Conservation (phyloP, 2,797 vertebrate species). For the Pagetopsis macropterus region DNA sequence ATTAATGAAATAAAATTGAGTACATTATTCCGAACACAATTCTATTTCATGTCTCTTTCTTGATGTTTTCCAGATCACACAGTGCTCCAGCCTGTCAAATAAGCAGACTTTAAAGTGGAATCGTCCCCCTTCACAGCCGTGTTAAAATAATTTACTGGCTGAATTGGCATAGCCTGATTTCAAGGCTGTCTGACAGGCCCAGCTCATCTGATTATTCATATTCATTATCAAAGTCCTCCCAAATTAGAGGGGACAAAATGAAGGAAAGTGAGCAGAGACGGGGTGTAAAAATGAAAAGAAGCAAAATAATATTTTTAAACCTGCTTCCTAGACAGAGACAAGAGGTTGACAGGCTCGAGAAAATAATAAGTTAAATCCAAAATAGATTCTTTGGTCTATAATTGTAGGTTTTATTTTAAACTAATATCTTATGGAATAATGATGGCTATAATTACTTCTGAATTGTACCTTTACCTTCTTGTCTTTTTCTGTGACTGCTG, state of each 20-base stretch:
- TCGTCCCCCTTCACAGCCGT: conserved; percentile 20
- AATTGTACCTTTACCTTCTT: neutral
- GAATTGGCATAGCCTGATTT: conserved; percentile 47
- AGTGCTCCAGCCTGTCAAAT: conserved; percentile 9
- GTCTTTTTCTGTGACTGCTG: conserved; percentile 6
- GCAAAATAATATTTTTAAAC: conserved; percentile 61
- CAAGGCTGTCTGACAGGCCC: conserved; percentile 45
- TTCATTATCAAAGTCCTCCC: conserved; percentile 68
- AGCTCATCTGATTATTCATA: conserved; percentile 65
- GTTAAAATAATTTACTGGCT: conserved; percentile 56
- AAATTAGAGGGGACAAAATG: conserved; percentile 47
- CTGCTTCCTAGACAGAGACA: conserved; percentile 12
- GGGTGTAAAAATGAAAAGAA: conserved; percentile 11
- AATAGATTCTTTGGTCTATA: conserved; percentile 66
- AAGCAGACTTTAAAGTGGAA: conserved; percentile 18
- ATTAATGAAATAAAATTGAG: neutral
- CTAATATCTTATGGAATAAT: conserved; percentile 23
- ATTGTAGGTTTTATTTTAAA: conserved; percentile 38
- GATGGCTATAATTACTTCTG: conserved; percentile 14
- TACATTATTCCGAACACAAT: conserved; percentile 7
- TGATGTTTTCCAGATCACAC: conserved; percentile 30
- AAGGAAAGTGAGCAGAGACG: conserved; percentile 40
- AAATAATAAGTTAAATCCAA: conserved; percentile 40
- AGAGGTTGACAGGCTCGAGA: conserved; percentile 51
- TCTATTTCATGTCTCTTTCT: neutral